A percentile compares a stretch with the other conserved stretches of the same genome.
These are phyloP conservation scores for Sarcophaga peregrina DNA, from an alignment of 1,140 invertebrate genomes.

Conservation along the genomic window DNA sequence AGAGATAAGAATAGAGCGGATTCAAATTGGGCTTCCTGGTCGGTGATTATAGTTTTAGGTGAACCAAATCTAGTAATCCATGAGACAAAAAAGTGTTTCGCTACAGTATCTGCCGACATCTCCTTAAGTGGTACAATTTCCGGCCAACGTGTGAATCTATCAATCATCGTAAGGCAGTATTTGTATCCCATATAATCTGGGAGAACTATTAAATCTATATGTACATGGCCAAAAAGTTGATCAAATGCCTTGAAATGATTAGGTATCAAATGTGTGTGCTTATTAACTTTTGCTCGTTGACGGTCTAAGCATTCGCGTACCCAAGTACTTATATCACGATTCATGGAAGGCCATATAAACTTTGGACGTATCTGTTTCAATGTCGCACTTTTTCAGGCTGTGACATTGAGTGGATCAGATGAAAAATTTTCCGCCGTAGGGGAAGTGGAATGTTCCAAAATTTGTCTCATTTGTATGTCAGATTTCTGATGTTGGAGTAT, in stretches of 20 bases:
- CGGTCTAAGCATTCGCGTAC: not conserved
- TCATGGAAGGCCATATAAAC: not conserved
- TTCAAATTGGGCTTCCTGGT: conserved; percentile 58
- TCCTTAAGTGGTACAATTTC: conserved; percentile 51
- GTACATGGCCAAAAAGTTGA: too few relatives aligned
- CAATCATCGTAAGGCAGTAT: conserved; percentile 34
- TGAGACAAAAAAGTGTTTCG: conserved; percentile 49
- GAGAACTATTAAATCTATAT: not conserved
- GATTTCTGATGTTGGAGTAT: too few relatives aligned
- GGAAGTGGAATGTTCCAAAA: too few relatives aligned
- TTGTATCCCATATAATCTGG: not conserved
- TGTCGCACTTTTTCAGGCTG: not conserved
- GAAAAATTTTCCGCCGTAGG: too few relatives aligned
- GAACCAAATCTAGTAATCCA: too few relatives aligned
- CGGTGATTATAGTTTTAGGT: too few relatives aligned
- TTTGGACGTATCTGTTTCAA: not conserved
- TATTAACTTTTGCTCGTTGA: too few relatives aligned
- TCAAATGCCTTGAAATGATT: too few relatives aligned
- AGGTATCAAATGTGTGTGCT: too few relatives aligned
- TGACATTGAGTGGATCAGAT: too few relatives aligned
- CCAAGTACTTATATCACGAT: not conserved
- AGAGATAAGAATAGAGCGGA: conserved; percentile 46
- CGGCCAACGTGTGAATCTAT: conserved; percentile 31
- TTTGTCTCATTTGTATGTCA: too few relatives aligned
- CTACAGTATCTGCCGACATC: conserved; percentile 46